Evolutionary conservation across 2,888 invertebrate genomes (phyloP).

Genomic region (Eledone cirrhosa): DNA sequence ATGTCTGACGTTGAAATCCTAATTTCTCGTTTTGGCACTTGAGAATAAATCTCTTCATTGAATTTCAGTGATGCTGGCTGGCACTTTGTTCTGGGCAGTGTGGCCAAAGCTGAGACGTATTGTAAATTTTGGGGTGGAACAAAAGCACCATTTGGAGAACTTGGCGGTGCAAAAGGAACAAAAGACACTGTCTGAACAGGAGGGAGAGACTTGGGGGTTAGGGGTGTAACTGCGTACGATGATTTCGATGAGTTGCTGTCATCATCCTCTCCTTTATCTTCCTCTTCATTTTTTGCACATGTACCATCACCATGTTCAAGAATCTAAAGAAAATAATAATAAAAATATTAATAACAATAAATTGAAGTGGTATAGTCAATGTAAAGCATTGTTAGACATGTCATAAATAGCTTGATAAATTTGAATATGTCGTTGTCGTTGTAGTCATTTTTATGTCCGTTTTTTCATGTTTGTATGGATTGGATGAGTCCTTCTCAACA

Average conservation of each 20-base stretch:
- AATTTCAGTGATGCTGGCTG: constrained; percentile 31
- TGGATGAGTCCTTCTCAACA: no score
- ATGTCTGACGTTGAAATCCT: constrained; percentile 26
- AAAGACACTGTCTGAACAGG: constrained; percentile 45
- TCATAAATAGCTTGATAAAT: no score
- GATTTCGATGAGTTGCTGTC: constrained; percentile 63
- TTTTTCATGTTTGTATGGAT: no score
- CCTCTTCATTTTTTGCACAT: constrained; percentile 25
- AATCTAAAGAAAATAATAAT: not conserved
- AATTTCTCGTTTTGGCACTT: constrained; percentile 31
- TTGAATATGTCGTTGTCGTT: no score
- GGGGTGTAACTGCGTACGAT: constrained; percentile 66
- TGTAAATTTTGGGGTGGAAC: constrained; percentile 32
- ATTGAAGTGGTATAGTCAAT: no score
- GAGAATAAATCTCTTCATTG: constrained; percentile 24
- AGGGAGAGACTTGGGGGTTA: constrained; percentile 65
- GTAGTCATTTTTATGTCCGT: no score
- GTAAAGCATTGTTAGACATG: no score
- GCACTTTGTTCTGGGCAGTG: constrained; percentile 53
- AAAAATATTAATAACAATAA: not conserved
- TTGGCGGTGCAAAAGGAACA: constrained; percentile 46
- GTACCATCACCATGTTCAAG: constrained; percentile 26
- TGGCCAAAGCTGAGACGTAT: constrained; percentile 56
- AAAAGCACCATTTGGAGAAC: constrained; percentile 43
- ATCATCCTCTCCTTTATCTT: constrained; percentile 41